These are phyloP conservation scores for Atherix ibis DNA, from an alignment of 2,888 invertebrate genomes.

Conservation along the genomic window DNA sequence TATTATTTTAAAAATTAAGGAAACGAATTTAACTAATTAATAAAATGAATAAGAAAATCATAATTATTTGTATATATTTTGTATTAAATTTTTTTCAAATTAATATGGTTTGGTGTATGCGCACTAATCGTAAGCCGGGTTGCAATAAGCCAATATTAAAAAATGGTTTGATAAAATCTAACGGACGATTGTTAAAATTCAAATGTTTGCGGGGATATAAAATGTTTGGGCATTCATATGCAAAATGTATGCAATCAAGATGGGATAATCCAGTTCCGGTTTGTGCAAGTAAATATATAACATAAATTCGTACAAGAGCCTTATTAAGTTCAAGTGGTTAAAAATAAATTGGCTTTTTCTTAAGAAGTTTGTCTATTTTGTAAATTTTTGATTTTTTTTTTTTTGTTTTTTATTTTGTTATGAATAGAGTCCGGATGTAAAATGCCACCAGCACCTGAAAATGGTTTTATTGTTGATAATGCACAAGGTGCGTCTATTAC, in stretches of 20 bases:
- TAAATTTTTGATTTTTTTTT: conserved; percentile 10
- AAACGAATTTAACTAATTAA: too few relatives aligned
- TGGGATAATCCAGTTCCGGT: conserved; percentile 56
- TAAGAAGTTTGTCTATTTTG: too few relatives aligned
- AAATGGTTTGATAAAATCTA: conserved; percentile 7
- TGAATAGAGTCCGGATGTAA: conserved; percentile 48
- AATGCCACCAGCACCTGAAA: conserved; percentile 28
- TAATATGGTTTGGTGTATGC: too few relatives aligned
- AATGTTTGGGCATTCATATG: conserved; percentile 14
- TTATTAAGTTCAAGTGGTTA: too few relatives aligned
- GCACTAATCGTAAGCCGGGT: not conserved
- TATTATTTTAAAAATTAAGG: too few relatives aligned
- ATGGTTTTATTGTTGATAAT: conserved; percentile 37
- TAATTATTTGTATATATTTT: too few relatives aligned
- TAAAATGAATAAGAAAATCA: too few relatives aligned
- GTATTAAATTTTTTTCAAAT: too few relatives aligned
- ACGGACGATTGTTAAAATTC: conserved; percentile 7
- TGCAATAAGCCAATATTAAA: conserved; percentile 3
- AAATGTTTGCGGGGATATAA: conserved; percentile 6
- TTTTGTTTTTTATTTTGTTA: conserved; percentile 11
- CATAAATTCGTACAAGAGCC: too few relatives aligned
- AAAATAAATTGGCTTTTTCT: not conserved
- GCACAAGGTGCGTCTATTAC: conserved; percentile 41
- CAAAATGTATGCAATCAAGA: conserved; percentile 33
- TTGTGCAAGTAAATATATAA: conserved; percentile 53